A percentile compares a stretch with the other conserved stretches of the same genome.
Conservation (phyloP, 2,797 vertebrate genomes). For the Fringilla coelebs region DNA sequence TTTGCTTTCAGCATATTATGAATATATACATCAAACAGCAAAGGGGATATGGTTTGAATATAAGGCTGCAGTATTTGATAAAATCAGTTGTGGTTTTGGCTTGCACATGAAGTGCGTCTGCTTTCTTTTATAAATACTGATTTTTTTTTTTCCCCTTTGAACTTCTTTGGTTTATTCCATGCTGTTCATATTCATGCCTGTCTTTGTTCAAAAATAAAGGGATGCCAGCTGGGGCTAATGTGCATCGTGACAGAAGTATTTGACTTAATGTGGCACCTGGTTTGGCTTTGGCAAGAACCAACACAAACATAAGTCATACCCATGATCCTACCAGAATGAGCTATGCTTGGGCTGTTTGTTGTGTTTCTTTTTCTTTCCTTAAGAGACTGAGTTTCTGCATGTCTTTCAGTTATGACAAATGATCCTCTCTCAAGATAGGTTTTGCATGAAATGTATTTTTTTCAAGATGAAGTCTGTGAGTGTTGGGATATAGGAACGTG, state of each 20-base stretch:
- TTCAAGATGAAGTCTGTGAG: neutral
- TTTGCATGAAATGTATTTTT: neutral
- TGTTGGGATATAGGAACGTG: neutral
- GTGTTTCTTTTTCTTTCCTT: neutral
- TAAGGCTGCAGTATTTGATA: constrained; percentile 6
- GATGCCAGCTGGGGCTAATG: constrained; percentile 43
- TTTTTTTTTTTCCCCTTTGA: neutral
- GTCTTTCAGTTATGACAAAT: neutral
- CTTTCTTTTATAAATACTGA: constrained; percentile 50
- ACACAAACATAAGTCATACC: neutral
- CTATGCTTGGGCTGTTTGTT: constrained; percentile 15
- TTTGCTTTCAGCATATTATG: neutral
- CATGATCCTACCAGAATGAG: neutral
- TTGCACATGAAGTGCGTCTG: constrained; percentile 34
- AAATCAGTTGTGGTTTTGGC: constrained; percentile 26
- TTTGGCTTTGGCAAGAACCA: constrained; percentile 41
- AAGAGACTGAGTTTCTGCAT: neutral
- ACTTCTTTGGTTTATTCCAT: constrained; percentile 39
- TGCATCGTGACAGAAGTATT: neutral
- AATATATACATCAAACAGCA: neutral
- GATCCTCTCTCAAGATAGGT: neutral
- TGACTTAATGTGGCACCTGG: constrained; percentile 41
- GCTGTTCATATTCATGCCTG: neutral
- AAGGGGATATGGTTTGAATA: neutral
- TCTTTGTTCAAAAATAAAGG: constrained; percentile 1